These are phyloP conservation scores for Zapornia atra DNA, from an alignment of 2,113 vertebrate species.

Conservation along the genomic window DNA sequence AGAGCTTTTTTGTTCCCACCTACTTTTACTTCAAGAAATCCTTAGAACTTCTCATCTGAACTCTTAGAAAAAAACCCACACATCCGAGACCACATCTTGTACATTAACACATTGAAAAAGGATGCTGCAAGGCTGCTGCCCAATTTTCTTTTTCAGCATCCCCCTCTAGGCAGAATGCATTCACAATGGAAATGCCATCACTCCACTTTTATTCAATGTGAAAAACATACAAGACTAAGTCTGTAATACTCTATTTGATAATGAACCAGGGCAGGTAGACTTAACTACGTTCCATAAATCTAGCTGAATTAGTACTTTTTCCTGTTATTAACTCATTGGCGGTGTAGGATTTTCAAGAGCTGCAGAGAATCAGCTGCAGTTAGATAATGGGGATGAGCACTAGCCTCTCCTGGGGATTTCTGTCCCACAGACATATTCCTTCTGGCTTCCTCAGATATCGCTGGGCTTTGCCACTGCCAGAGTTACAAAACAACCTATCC, in stretches of 20 bases:
- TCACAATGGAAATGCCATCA: neutral
- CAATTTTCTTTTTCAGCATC: neutral
- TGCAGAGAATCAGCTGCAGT: neutral
- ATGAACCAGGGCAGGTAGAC: neutral
- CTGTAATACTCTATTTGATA: neutral
- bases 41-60: neutral
- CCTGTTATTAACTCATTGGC: neutral
- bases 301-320: neutral
- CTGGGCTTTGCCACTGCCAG: neutral
- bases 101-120: neutral
- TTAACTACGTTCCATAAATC: neutral
- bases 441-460: neutral
- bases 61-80: neutral
- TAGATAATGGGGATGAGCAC: neutral
- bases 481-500: neutral
- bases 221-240: neutral
- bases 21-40: conserved; percentile 19
- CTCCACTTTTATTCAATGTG: neutral
- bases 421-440: neutral
- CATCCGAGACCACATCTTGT: neutral
- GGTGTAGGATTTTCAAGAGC: neutral
- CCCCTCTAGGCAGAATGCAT: neutral
- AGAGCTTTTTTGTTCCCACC: neutral
- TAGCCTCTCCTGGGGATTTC: neutral
- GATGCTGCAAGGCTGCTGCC: neutral